Base-by-base conservation (phyloP, 1,140 invertebrate species). In the Drosophila virilis region DNA sequence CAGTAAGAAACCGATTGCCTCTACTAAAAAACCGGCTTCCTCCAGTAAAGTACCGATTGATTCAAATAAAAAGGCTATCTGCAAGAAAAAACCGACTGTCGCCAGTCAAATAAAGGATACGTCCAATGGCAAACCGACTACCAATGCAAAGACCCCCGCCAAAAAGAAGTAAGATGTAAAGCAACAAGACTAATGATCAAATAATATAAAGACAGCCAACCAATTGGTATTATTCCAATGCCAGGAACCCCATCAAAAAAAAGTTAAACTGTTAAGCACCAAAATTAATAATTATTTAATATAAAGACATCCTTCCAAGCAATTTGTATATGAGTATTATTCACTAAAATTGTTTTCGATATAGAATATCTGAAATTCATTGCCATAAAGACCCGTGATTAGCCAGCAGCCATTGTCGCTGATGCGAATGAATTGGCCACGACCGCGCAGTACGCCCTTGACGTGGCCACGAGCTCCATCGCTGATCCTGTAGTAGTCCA, bases 371-470 rank as follows among this genome's bases (percentile, higher is more conserved):
- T 91, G 90, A 50, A 91, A 91, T 38, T 91, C 90, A 35, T 79
- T 60, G n/a, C 64, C 78, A 43, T 91, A 91, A 6, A 91, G 77
- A 7, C 90, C 90, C 15, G 90, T 77, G 7, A 91, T 77, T 33
- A 91, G 22, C 90, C 90, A 91, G 55, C 77, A 78, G 6, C 91
- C 91, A 80, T 92, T 92, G 51, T 92, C 91, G 38, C 88, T 92
- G 13, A 73, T 73, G 1, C 71, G 72, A 8, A 92, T 92, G 1
- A 84, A 46, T n/a, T 81, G 90, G 1, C 88, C 91, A 8, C 85
- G 91, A 54, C 91, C 91, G 1, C 76, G 77, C 8, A 92, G 46
- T 0, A 59, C 75, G 0, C 91, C 91, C 52, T 91, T 83, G 8
- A 91, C 76, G 28, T 83, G 62, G 0, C 61, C 69, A 57, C 91